Conservation (phyloP, 2,113 vertebrate genomes). For the Protobothrops mucrosquamatus region DNA sequence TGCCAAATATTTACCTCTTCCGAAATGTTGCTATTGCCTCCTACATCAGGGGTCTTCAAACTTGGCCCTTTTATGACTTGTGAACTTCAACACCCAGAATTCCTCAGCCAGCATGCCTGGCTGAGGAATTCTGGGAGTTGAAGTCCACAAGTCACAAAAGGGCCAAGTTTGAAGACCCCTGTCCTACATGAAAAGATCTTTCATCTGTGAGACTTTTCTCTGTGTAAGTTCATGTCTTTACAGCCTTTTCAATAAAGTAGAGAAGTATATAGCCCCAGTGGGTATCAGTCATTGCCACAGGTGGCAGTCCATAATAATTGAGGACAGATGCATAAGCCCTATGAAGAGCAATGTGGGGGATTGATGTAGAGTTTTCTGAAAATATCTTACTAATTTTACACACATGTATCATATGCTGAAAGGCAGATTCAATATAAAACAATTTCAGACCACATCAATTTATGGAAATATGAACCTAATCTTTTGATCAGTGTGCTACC, state of each 20-base stretch:
- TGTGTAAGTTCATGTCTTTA: too few relatives aligned
- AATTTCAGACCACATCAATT: background rate
- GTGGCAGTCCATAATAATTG: background rate
- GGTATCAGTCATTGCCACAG: background rate
- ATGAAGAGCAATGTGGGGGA: background rate
- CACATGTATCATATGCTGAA: background rate
- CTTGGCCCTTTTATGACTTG: too few relatives aligned
- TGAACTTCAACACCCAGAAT: too few relatives aligned
- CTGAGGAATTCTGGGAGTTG: too few relatives aligned
- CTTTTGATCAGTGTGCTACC: background rate
- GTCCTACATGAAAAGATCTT: background rate
- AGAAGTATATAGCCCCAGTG: background rate
- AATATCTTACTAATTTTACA: background rate
- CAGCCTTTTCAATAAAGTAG: background rate
- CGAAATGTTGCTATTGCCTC: background rate
- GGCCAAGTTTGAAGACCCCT: too few relatives aligned
- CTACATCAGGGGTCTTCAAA: too few relatives aligned
- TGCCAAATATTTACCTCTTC: background rate
- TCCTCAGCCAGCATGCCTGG: too few relatives aligned
- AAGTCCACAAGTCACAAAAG: too few relatives aligned
- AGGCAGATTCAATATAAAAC: slow-evolving; percentile 11
- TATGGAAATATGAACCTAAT: background rate
- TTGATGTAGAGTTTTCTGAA: background rate
- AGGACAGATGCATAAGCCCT: background rate
- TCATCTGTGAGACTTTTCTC: background rate